Percentiles rank a stretch among this genome's conserved stretches.
Conservation (phyloP, 1,140 invertebrate genomes). For the Listronotus oregonensis region DNA sequence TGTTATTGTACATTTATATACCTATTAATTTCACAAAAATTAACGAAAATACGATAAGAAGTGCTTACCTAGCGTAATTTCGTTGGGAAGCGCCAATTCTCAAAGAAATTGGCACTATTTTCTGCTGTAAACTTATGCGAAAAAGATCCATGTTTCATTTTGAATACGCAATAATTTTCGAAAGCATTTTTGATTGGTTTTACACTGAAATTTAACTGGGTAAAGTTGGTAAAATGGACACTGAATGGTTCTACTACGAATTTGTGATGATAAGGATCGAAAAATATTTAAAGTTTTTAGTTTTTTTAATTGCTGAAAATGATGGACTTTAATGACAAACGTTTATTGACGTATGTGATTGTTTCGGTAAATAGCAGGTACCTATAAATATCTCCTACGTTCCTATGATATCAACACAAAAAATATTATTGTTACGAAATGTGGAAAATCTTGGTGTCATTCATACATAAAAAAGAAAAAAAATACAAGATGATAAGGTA, state of each 20-base stretch:
- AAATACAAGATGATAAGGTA: too few relatives aligned
- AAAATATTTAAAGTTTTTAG: background rate
- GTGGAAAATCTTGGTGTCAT: background rate
- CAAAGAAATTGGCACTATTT: conserved; percentile 36
- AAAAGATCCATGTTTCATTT: conserved; percentile 45
- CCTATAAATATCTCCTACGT: background rate
- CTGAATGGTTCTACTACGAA: background rate
- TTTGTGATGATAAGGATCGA: background rate
- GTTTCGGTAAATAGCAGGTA: background rate
- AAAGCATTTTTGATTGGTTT: conserved; percentile 7
- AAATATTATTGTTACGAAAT: background rate
- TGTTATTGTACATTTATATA: background rate
- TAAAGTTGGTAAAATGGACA: background rate
- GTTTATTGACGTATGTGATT: conserved; percentile 1
- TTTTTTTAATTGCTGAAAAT: conserved; percentile 6
- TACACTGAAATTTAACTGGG: background rate
- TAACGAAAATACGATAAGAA: background rate
- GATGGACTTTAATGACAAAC: background rate
- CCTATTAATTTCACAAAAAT: background rate
- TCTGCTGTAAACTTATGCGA: conserved; percentile 29
- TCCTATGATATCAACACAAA: background rate
- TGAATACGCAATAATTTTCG: conserved; percentile 36
- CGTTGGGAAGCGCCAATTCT: conserved; percentile 31
- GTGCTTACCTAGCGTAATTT: conserved; percentile 38
- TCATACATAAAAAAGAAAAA: too few relatives aligned